A percentile compares a stretch with the other conserved stretches of the same genome.
Evolutionary conservation across 2,797 vertebrate genomes (phyloP).

Genomic region (Syndactyla subalaris): DNA sequence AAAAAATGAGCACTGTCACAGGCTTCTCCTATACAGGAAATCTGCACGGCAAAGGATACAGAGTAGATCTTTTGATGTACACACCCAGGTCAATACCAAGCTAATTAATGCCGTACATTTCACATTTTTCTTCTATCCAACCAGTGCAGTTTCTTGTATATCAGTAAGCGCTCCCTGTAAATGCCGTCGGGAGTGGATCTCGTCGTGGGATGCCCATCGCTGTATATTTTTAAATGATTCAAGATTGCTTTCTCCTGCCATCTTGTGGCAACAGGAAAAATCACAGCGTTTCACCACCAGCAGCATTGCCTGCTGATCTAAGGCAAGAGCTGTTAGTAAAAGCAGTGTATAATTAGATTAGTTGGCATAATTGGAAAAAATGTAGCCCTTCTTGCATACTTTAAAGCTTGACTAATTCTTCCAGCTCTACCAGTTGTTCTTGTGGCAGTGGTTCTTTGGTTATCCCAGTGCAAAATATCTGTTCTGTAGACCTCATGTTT

Average conservation of each 20-base stretch:
- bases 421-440: neutral
- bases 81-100: neutral
- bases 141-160: neutral
- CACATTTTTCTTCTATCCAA: neutral
- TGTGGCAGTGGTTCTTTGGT: neutral
- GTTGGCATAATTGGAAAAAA: neutral
- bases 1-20: neutral
- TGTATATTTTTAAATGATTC: neutral
- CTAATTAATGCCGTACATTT: neutral
- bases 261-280: slow-evolving; percentile 42
- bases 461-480: neutral
- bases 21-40: neutral
- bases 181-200: neutral
- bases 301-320: neutral
- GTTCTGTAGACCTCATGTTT: neutral
- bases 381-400: neutral
- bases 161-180: neutral
- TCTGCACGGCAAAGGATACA: neutral
- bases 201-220: rapidly evolving
- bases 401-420: neutral
- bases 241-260: slow-evolving; percentile 61
- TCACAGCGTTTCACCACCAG: neutral
- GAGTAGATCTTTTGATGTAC: neutral
- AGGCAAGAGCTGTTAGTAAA: neutral
- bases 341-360: neutral